Evolutionary conservation across 2,888 invertebrate species (phyloP).

Genomic region (Rotaria magnacalcarata): DNA sequence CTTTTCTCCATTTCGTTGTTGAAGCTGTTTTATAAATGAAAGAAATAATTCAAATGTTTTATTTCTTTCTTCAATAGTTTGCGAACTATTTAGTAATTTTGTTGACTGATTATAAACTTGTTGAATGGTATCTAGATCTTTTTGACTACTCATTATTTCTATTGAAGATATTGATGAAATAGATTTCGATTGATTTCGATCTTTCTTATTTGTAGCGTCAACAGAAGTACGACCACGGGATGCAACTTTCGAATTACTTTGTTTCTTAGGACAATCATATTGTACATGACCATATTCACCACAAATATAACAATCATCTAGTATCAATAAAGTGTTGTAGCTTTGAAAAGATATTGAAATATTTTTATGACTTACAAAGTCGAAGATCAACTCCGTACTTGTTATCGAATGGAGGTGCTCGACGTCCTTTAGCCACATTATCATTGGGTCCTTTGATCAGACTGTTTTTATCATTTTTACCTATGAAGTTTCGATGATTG

Average conservation of each 20-base stretch:
- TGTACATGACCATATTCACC: conserved; percentile 25
- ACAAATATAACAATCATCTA: conserved; percentile 12
- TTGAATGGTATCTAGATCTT: not conserved
- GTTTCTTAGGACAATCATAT: conserved; percentile 2
- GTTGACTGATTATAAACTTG: not conserved
- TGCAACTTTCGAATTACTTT: not conserved
- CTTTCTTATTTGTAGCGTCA: too few species aligned
- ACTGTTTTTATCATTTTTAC: not conserved
- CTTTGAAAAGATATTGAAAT: not conserved
- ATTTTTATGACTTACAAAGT: not conserved
- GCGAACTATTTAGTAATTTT: not conserved
- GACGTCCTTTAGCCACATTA: not conserved
- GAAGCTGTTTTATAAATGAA: not conserved
- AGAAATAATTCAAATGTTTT: not conserved
- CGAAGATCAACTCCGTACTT: conserved; percentile 6
- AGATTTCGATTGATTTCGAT: not conserved
- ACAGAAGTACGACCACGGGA: not conserved
- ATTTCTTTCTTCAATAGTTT: not conserved
- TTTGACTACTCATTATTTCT: not conserved
- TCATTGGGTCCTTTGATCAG: too few species aligned
- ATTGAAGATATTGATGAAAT: not conserved
- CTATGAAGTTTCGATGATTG: not conserved
- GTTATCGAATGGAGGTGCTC: not conserved
- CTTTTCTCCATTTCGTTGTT: not conserved
- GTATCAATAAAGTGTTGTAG: not conserved